Evolutionary conservation across 2,888 invertebrate genomes (phyloP).

Genomic region (Oxycera nigricornis): DNA sequence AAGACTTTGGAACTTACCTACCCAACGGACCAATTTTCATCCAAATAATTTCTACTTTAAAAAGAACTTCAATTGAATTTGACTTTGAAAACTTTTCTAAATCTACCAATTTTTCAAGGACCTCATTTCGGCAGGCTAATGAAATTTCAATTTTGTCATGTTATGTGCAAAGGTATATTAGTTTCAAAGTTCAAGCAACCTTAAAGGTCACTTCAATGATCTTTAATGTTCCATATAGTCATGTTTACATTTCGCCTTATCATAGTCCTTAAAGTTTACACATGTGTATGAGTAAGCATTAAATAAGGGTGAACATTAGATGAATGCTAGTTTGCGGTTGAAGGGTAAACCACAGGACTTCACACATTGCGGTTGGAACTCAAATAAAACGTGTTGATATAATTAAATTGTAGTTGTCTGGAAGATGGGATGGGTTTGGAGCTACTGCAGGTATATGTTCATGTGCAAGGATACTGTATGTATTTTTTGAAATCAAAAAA

Average conservation of each 20-base stretch:
- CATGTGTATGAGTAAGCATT: background rate
- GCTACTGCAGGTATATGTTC: background rate
- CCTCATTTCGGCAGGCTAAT: no score
- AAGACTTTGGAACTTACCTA: no score
- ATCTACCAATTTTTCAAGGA: no score
- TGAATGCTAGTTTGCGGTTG: background rate
- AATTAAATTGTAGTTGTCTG: background rate
- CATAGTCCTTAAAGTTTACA: background rate
- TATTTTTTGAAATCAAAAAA: background rate
- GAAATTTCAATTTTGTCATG: background rate
- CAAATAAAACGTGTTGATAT: background rate
- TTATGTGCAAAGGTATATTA: background rate
- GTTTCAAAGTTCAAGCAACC: background rate
- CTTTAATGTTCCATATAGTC: background rate
- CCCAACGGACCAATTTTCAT: no score
- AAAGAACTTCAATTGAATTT: no score
- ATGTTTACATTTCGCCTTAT: background rate
- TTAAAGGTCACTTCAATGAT: background rate
- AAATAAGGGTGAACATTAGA: background rate
- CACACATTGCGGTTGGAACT: background rate
- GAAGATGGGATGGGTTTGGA: background rate
- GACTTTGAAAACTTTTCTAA: no score
- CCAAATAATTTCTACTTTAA: no score
- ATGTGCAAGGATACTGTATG: background rate
- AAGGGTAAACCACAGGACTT: background rate